These are phyloP conservation scores for Atrichornis clamosus DNA, from an alignment of 2,113 vertebrate species.

Conservation along the genomic window DNA sequence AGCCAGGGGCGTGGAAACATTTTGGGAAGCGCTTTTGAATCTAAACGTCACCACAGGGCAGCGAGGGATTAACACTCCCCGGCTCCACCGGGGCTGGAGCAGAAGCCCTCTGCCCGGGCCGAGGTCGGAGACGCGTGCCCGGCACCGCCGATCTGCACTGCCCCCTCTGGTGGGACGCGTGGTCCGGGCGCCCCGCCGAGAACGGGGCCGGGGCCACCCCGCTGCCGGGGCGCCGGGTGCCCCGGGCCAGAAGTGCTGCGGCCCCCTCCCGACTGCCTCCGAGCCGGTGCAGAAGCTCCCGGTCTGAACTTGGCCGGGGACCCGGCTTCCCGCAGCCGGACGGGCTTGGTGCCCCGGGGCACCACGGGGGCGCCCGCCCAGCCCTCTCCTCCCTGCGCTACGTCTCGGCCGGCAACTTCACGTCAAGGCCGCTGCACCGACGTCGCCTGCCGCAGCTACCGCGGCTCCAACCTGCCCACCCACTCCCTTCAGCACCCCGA, in stretches of 20 bases:
- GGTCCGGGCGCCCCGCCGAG: background rate
- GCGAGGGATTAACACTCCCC: background rate
- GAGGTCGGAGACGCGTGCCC: background rate
- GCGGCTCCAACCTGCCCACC: background rate
- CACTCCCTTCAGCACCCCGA: background rate
- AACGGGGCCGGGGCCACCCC: background rate
- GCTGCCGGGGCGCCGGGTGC: too few relatives aligned
- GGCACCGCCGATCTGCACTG: background rate
- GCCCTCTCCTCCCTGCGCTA: background rate
- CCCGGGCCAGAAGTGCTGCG: rapidly evolving
- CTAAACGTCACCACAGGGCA: background rate
- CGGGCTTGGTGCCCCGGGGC: background rate
- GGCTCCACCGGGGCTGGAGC: too few relatives aligned
- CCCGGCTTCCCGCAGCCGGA: background rate
- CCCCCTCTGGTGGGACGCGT: slow-evolving; percentile 6
- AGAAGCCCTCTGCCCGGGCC: background rate
- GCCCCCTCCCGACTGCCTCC: background rate
- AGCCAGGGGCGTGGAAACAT: background rate
- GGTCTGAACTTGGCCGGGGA: too few relatives aligned
- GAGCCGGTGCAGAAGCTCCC: background rate
- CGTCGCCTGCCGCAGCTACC: background rate
- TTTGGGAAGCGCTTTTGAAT: background rate
- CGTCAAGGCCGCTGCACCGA: background rate
- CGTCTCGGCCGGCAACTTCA: background rate
- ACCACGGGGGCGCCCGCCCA: background rate